These are phyloP conservation scores for Cantharis nigra DNA, from an alignment of 2,888 invertebrate genomes.

Conservation along the genomic window DNA sequence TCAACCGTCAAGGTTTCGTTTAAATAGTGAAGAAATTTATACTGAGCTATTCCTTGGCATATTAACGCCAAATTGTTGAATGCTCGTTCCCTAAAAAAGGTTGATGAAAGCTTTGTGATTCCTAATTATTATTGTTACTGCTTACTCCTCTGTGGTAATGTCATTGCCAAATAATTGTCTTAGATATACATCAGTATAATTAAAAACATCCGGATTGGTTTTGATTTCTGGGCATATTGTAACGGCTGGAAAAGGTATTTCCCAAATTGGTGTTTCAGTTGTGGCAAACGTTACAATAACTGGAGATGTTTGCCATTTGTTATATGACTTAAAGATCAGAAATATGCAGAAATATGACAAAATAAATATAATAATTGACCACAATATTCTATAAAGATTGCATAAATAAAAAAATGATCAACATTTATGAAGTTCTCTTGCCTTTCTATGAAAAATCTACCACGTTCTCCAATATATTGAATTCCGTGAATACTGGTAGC, in stretches of 20 bases:
- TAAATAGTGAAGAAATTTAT: not conserved
- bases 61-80: not conserved
- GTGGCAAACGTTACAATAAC: slow-evolving; percentile 78
- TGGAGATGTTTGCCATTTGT: slow-evolving; percentile 74
- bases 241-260: slow-evolving; percentile 58
- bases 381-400: slow-evolving; percentile 3
- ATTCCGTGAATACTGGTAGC: slow-evolving; percentile 35
- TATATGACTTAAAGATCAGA: slow-evolving; percentile 64
- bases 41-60: not conserved
- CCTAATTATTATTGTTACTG: not conserved
- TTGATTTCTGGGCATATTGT: slow-evolving; percentile 63
- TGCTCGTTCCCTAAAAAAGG: not conserved
- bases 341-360: not conserved
- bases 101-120: not conserved
- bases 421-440: not conserved
- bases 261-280: slow-evolving; percentile 71
- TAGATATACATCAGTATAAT: slow-evolving; percentile 56
- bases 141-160: not conserved
- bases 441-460: slow-evolving; percentile 32
- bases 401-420: not conserved
- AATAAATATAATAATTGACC: not conserved
- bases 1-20: not conserved
- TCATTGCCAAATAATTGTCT: not conserved
- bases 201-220: slow-evolving; percentile 61
- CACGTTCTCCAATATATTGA: slow-evolving; percentile 36